Percentiles rank a stretch among this genome's conserved stretches.
phyloP scores from a whole-genome alignment of 1,140 invertebrate genomes.

The Drosophila ironensis region DNA sequence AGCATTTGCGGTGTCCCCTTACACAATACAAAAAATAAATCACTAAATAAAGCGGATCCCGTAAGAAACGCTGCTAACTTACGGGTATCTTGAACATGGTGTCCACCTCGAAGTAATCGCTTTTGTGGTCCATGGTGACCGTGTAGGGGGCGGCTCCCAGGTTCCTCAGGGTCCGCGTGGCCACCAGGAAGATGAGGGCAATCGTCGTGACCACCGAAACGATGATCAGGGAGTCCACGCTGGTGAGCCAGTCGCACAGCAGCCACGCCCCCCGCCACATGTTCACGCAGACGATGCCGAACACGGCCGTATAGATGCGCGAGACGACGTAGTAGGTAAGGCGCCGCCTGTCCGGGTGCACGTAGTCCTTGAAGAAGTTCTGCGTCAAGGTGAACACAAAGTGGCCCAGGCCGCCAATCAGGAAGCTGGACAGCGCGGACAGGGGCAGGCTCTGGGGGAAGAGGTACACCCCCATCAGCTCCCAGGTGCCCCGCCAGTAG shows the following conservation, averaged over 20 bases:
- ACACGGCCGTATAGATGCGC: slow-evolving; percentile 88
- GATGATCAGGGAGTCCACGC: slow-evolving; percentile 84
- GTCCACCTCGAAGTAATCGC: slow-evolving; percentile 90
- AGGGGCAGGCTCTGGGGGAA: slow-evolving; percentile 84
- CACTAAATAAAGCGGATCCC: too few relatives aligned
- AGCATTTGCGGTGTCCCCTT: too few relatives aligned
- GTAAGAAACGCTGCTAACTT: slow-evolving; percentile 73
- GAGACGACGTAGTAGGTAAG: slow-evolving; percentile 88
- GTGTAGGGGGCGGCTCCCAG: slow-evolving; percentile 91
- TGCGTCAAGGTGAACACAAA: slow-evolving; percentile 87
- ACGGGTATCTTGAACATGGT: slow-evolving; percentile 90
- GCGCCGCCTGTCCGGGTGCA: slow-evolving; percentile 87
- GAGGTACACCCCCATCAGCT: slow-evolving; percentile 88
- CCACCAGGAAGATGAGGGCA: slow-evolving; percentile 86
- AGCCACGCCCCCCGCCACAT: slow-evolving; percentile 92
- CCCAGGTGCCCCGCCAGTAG: slow-evolving; percentile 94
- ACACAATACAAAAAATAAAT: background rate
- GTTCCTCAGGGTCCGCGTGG: slow-evolving; percentile 88
- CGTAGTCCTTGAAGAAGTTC: slow-evolving; percentile 84
- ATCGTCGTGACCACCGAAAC: slow-evolving; percentile 85
- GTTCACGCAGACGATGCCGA: slow-evolving; percentile 90
- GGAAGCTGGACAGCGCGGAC: slow-evolving; percentile 86
- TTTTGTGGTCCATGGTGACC: slow-evolving; percentile 87
- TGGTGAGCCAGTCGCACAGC: slow-evolving; percentile 88
- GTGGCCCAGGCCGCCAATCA: slow-evolving; percentile 87